phyloP scores from a whole-genome alignment of 2,113 vertebrate genomes.

The Cariama cristata region DNA sequence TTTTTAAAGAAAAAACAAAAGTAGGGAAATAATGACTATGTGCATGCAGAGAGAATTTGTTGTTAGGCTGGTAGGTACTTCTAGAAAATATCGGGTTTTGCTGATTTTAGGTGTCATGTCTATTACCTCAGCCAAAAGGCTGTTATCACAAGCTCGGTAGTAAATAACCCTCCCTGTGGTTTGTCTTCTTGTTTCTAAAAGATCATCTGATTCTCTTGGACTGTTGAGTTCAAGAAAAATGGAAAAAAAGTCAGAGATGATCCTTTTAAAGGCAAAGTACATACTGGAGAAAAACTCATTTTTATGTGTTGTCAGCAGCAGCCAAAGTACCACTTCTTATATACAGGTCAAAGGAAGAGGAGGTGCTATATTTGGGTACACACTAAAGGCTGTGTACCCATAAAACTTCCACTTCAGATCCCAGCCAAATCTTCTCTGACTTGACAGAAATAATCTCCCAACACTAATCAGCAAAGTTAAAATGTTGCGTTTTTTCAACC shows the following conservation, averaged over 20 bases:
- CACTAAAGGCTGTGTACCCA: background rate
- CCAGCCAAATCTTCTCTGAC: background rate
- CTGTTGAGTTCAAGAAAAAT: background rate
- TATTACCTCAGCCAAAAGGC: background rate
- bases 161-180: background rate
- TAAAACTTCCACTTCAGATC: background rate
- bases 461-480: background rate
- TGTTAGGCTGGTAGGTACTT: background rate
- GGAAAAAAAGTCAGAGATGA: background rate
- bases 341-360: background rate
- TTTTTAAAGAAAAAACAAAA: background rate
- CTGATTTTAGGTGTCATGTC: background rate
- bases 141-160: background rate
- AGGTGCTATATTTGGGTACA: background rate
- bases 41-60: background rate
- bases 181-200: background rate
- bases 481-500: background rate
- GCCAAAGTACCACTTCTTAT: background rate
- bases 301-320: background rate
- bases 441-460: background rate
- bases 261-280: background rate
- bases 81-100: background rate
- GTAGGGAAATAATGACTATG: background rate
- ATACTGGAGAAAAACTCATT: background rate
- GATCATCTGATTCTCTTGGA: background rate